Conservation (phyloP, 2,888 invertebrate species). For the Bembecia ichneumoniformis region DNA sequence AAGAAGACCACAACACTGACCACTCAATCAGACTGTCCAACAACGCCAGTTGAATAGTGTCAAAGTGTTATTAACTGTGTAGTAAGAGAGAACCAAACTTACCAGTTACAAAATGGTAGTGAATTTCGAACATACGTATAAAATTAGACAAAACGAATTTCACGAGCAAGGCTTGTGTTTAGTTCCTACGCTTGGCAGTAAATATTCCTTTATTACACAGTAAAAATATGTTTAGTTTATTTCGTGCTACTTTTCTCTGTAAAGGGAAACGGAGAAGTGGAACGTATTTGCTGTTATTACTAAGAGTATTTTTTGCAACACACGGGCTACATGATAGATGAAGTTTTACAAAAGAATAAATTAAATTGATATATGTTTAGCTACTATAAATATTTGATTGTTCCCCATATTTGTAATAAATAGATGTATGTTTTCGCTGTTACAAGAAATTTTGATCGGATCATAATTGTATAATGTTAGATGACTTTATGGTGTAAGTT, state of each 20-base stretch:
- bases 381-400: too few relatives aligned
- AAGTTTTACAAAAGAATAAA: too few relatives aligned
- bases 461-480: too few relatives aligned
- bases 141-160: slow-evolving; percentile 37
- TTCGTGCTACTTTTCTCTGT: neutral
- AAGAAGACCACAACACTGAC: neutral
- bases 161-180: slow-evolving; percentile 67
- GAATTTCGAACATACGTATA: slow-evolving; percentile 16
- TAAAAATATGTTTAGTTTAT: neutral
- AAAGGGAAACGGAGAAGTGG: neutral
- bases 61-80: slow-evolving; percentile 28
- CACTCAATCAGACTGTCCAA: neutral
- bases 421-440: too few relatives aligned
- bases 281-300: neutral
- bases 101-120: slow-evolving; percentile 27
- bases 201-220: neutral
- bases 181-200: slow-evolving; percentile 61
- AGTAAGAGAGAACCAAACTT: slow-evolving; percentile 21
- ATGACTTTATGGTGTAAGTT: too few relatives aligned
- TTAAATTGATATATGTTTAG: too few relatives aligned
- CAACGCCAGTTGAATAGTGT: slow-evolving; percentile 8
- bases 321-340: neutral
- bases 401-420: too few relatives aligned
- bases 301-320: neutral
- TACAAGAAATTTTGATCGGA: too few relatives aligned